phyloP scores from a whole-genome alignment of 2,113 vertebrate genomes.

The Cochlearius cochlearius region DNA sequence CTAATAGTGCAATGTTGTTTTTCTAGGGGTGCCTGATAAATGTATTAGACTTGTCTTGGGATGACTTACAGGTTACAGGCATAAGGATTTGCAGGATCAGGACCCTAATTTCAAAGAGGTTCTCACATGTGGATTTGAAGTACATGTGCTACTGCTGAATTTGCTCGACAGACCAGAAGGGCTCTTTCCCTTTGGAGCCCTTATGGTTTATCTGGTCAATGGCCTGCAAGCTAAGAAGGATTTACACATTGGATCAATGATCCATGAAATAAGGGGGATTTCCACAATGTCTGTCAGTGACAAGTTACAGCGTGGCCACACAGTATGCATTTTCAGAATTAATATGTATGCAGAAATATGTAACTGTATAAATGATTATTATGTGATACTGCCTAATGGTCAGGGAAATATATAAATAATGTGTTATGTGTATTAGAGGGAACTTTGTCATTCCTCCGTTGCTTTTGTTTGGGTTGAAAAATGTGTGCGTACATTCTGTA shows the following conservation, averaged over 20 bases:
- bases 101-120: constrained; percentile 19
- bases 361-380: neutral
- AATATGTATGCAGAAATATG: neutral
- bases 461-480: constrained; percentile 6
- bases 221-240: constrained; percentile 51
- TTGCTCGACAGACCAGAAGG: constrained; percentile 23
- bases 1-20: neutral
- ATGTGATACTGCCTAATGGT: neutral
- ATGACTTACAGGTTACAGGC: neutral
- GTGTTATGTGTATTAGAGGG: neutral
- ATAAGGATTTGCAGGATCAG: constrained; percentile 13
- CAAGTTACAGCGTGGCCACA: constrained; percentile 51
- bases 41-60: neutral
- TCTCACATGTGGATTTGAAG: constrained; percentile 22
- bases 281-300: constrained; percentile 39
- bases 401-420: neutral
- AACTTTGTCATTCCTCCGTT: neutral
- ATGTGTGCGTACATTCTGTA: neutral
- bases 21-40: neutral
- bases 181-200: constrained; percentile 50
- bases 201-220: constrained; percentile 61
- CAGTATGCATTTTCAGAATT: constrained; percentile 38
- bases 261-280: constrained; percentile 66
- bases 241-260: constrained; percentile 60
- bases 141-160: constrained; percentile 33